Evolutionary conservation across 1,140 invertebrate genomes (phyloP), one percentile per base, ranked within the genome.

Genomic region (Zaprionus nigranus): DNA sequence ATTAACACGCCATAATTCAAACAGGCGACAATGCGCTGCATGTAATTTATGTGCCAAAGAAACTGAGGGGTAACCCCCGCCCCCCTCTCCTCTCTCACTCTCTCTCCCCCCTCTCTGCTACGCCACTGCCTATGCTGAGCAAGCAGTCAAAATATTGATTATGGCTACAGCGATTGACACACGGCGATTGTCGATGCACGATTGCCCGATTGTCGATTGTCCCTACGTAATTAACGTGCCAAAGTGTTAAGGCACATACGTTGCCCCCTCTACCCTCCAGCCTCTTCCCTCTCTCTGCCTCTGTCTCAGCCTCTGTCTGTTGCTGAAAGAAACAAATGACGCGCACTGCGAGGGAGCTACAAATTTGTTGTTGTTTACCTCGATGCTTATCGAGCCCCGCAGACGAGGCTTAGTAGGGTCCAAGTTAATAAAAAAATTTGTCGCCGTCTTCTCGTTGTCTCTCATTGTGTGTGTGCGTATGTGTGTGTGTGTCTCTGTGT

Each of bases 1-100:
- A 88, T 88, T 88, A 88, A 88, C 84, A 88, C 84, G 84, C 84
- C 84, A 88, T 88, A 88, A 88, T 90, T 88, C 84, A 88, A 88
- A 81, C 76, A 34, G 30, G 85, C 84, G 85, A 88, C 84, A 88
- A 88, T 88, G 81, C 84, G 84, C 84, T 88, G 85, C 84, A 78
- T 88, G 84, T 88, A 88, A 88, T 88, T 88, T 87, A 87, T 87
- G 85, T 75, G 76, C 40, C 62, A 69, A 78, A 67, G 61, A 61
- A 46, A 59, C 20, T 17, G 24, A 36, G 59, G 28, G 22, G 28
- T 11, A 3, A 15, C 22, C 63, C 28, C 43, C 49, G n/a, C n/a
- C 15, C 9, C 61, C 22, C 30, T 15, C 30, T 13, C n/a, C 7
- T 34, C 7, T 17, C 13, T 12, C 12, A 15, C 38, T n/a, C 38